Conservation (phyloP, 2,888 invertebrate species). For the Heteromurus nitidus region DNA sequence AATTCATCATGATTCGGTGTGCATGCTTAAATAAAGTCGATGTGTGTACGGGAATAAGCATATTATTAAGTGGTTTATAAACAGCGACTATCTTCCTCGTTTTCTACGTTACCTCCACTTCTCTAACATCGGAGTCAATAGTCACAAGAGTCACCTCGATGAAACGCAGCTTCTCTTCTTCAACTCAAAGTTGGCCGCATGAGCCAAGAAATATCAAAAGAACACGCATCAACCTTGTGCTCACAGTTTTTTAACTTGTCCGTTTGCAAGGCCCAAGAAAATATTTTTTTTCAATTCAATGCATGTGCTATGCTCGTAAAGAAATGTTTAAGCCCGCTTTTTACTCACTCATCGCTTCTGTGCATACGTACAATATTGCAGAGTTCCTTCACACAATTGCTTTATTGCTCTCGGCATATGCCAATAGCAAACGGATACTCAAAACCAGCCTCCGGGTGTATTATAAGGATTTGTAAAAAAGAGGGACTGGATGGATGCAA, state of each 20-base stretch:
- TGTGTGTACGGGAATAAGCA: not conserved
- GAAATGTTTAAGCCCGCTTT: constrained; percentile 30
- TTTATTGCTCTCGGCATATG: constrained; percentile 37
- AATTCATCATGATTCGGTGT: not conserved
- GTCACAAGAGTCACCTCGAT: not conserved
- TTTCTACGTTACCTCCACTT: constrained; percentile 35
- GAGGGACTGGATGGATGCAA: not conserved
- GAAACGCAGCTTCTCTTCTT: not conserved
- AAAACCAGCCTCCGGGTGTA: constrained; percentile 40
- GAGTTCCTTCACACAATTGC: constrained; percentile 38
- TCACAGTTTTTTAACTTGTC: constrained; percentile 36
- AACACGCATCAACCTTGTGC: constrained; percentile 66
- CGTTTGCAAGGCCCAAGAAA: constrained; percentile 35
- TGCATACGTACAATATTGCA: not conserved
- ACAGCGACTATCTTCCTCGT: not conserved
- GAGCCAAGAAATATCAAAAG: constrained; percentile 60
- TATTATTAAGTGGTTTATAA: no score
- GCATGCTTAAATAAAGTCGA: not conserved
- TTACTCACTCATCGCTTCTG: not conserved
- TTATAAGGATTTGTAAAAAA: constrained; percentile 19
- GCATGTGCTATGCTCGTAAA: constrained; percentile 17
- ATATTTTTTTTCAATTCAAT: not conserved
- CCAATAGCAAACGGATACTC: not conserved
- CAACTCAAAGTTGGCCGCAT: constrained; percentile 25
- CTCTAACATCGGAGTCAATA: not conserved